Evolutionary conservation across 2,113 vertebrate species (phyloP), one percentile per base, ranked within the genome.

Genomic region (Oreochromis tanganicae): DNA sequence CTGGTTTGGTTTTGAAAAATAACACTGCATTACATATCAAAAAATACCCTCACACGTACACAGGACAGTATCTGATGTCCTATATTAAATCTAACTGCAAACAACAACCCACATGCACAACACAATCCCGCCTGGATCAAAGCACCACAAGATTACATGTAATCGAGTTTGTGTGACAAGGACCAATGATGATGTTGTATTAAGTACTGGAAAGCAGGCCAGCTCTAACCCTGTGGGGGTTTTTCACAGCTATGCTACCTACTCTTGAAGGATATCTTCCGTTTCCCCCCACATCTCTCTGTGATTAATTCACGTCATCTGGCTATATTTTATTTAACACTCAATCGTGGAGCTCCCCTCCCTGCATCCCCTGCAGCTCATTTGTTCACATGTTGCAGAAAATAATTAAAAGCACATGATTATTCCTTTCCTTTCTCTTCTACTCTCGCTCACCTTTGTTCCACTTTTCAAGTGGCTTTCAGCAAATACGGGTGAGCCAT

Each of bases 271-370:
- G 91, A 95, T 95, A 81, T 90, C 87, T 82, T 56, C 63, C 87
- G 52, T 86, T 92, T 80, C 88, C 89, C 87, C 88, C 84, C 88
- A 92, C 85, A 91, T 92, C 92, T 89, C 83, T 85, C 89, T 9
- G 61, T 87, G 90, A 94, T 94, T 91, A 94, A 93, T 95, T 91
- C 91, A 91, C 36, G 89, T 93, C 94, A 93, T 86, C 80, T 43
- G 84, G 87, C 85, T 89, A 95, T 95, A 90, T 95, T 95, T 95
- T 94, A 95, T 95, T 95, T 89, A 95, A 91, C 87, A 86, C 90
- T 93, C 91, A 93, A 91, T 93, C 41, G 90, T 19, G 46, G 75
- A 21, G 38, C 92, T 83, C 90, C 63, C 59, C 80, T 85, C 43
- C 75, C 38, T 14, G 7, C 14, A 6, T 50, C 59, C 85, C 89